Conservation (phyloP, 2,113 vertebrate genomes). For the Platysteira castanea region DNA sequence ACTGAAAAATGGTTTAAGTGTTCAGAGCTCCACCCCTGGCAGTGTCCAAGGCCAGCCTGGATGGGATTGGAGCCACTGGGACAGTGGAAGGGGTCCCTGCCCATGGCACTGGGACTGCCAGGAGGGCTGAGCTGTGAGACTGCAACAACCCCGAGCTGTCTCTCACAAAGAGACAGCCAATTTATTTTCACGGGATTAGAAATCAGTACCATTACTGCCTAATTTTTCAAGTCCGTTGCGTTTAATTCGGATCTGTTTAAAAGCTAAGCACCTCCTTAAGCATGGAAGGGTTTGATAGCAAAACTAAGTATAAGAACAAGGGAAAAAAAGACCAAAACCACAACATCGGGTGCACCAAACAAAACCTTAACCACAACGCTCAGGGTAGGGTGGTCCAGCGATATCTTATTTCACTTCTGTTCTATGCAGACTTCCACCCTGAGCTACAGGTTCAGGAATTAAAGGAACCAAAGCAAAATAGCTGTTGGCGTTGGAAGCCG, state of each 20-base stretch:
- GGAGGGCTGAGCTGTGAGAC: background rate
- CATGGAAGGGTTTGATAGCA: background rate
- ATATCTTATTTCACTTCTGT: background rate
- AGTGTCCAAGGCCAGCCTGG: background rate
- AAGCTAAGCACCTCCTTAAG: background rate
- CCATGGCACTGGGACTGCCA: background rate
- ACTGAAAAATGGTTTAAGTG: background rate
- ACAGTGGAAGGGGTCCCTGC: background rate
- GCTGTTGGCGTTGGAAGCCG: fast-evolving
- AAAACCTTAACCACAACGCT: background rate
- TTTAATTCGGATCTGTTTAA: background rate
- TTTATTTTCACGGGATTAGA: background rate
- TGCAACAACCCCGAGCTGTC: background rate
- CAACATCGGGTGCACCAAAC: background rate
- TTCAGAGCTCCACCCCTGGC: background rate
- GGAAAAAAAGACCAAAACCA: fast-evolving
- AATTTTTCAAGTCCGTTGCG: background rate
- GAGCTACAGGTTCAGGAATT: background rate
- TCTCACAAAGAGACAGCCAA: background rate
- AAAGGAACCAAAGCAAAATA: fast-evolving
- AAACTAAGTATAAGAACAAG: background rate
- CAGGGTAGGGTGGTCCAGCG: fast-evolving
- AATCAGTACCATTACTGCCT: background rate
- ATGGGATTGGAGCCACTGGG: background rate
- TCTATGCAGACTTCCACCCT: background rate